phyloP scores from a whole-genome alignment of 2,888 invertebrate species.

The Adelognathus sp. region DNA sequence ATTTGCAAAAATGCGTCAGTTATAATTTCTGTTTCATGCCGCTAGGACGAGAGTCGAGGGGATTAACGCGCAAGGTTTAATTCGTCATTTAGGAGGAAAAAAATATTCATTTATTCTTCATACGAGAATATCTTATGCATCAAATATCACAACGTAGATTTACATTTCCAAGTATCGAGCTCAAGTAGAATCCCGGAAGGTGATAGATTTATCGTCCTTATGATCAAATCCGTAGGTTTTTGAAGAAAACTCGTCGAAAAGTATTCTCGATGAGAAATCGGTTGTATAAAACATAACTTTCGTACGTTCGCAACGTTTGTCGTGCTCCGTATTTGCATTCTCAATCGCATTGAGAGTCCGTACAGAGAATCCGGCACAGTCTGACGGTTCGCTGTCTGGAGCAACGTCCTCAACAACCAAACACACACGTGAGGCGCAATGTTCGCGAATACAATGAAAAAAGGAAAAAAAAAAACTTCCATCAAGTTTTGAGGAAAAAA shows the following conservation, averaged over 20 bases:
- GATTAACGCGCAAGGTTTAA: slow-evolving; percentile 12
- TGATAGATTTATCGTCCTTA: neutral
- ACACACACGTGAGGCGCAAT: neutral
- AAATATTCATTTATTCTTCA: slow-evolving; percentile 59
- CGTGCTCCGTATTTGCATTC: neutral
- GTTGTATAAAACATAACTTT: neutral
- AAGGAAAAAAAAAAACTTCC: slow-evolving; percentile 4
- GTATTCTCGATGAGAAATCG: neutral
- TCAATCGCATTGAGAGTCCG: neutral
- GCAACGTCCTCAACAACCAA: neutral
- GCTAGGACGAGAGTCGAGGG: too few relatives aligned
- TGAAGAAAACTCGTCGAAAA: neutral
- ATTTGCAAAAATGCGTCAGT: too few relatives aligned
- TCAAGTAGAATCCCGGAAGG: neutral
- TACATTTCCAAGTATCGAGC: neutral
- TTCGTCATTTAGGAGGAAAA: slow-evolving; percentile 32
- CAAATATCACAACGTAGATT: neutral
- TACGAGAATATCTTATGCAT: slow-evolving; percentile 20
- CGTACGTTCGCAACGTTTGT: neutral
- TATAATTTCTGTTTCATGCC: too few relatives aligned
- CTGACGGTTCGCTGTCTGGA: neutral
- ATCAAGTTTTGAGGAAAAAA: slow-evolving; percentile 6
- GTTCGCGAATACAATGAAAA: neutral
- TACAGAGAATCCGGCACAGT: neutral
- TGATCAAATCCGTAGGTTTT: neutral